Conservation (phyloP, 2,888 invertebrate genomes). For the Lobophora halterata region DNA sequence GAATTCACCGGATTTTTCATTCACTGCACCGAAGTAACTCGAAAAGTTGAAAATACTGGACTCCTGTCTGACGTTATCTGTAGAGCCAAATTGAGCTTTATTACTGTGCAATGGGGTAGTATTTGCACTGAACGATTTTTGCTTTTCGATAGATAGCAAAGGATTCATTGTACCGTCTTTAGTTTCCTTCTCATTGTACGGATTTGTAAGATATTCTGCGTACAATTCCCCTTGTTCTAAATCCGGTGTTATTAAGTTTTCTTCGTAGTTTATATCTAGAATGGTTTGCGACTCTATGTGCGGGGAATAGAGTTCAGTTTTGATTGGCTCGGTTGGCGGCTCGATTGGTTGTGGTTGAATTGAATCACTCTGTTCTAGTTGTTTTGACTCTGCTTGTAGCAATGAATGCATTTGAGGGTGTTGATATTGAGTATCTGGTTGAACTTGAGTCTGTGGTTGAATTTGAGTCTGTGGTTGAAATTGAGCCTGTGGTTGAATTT, state of each 20-base stretch:
- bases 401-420: neutral
- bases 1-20: conserved; percentile 83
- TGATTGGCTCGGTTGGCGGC: neutral
- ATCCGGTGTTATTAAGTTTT: conserved; percentile 32
- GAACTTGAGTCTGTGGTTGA: neutral
- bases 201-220: conserved; percentile 79
- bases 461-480: conserved; percentile 1
- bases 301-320: conserved; percentile 32
- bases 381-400: no score
- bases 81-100: conserved; percentile 69
- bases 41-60: conserved; percentile 82
- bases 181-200: conserved; percentile 74
- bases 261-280: conserved; percentile 29
- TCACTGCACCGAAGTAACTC: conserved; percentile 82
- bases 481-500: neutral
- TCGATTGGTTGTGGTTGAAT: neutral
- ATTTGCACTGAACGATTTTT: conserved; percentile 65
- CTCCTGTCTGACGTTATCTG: conserved; percentile 63
- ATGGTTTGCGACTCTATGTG: conserved; percentile 31
- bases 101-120: conserved; percentile 66
- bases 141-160: conserved; percentile 41
- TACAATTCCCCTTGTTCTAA: conserved; percentile 65
- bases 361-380: neutral
- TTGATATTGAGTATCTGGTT: conserved; percentile 4
- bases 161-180: conserved; percentile 49